phyloP scores from a whole-genome alignment of 2,888 invertebrate genomes.

The Hirtodrosophila confusa region DNA sequence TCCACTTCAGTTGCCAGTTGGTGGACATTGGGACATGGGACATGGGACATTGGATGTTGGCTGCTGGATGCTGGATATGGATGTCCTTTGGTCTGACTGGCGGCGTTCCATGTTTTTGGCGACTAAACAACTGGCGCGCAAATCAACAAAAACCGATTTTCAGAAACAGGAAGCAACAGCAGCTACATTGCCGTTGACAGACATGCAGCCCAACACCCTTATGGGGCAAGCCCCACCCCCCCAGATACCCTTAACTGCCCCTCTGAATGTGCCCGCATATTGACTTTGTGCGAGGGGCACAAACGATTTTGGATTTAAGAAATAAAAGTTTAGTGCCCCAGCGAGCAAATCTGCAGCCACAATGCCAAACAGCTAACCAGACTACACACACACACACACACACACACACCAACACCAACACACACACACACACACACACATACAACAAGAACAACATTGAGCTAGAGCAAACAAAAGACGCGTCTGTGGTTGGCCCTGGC shows the following conservation, averaged over 20 bases:
- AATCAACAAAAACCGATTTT: constrained; percentile 81
- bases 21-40: constrained; percentile 46
- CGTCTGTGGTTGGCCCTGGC: constrained; percentile 69
- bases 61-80: constrained; percentile 30
- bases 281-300: constrained; percentile 73
- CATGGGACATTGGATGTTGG: constrained; percentile 20
- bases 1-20: constrained; percentile 60
- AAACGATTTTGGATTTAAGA: constrained; percentile 78
- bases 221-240: not conserved
- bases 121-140: constrained; percentile 75
- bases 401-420: constrained; percentile 27
- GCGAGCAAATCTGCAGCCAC: constrained; percentile 75
- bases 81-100: constrained; percentile 42
- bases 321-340: constrained; percentile 78
- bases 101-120: constrained; percentile 49
- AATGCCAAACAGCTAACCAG: constrained; percentile 68
- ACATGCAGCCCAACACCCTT: constrained; percentile 34
- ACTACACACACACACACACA: constrained; percentile 32
- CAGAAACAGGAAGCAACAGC: constrained; percentile 65
- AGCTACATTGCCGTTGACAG: constrained; percentile 63
- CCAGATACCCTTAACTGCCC: not conserved
- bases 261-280: constrained; percentile 67
- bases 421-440: constrained; percentile 19
- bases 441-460: constrained; percentile 40
- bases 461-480: constrained; percentile 79